phyloP scores from a whole-genome alignment of 2,113 vertebrate species.

The Syngnathoides biaculeatus region DNA sequence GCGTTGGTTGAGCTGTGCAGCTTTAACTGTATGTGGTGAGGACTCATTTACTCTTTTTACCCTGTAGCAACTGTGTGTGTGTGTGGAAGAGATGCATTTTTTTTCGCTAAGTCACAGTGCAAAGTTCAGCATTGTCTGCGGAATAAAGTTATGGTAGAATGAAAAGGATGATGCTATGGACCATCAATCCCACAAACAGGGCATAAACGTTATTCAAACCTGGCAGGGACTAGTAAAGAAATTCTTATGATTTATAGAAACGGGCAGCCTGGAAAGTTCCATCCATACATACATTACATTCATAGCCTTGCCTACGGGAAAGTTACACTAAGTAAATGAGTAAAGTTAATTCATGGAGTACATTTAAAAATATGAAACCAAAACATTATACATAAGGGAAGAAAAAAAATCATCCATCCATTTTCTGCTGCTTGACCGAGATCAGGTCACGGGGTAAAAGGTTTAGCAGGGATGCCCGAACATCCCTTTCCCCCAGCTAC shows the following conservation, averaged over 20 bases:
- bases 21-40: constrained; percentile 47
- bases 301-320: background rate
- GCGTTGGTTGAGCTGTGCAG: constrained; percentile 41
- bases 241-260: background rate
- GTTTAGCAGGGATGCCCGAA: too few species aligned
- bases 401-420: too few species aligned
- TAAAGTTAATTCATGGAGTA: background rate
- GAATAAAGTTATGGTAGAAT: constrained; percentile 20
- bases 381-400: background rate
- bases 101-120: constrained; percentile 9
- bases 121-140: constrained; percentile 16
- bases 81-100: constrained; percentile 5
- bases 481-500: too few species aligned
- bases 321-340: background rate
- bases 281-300: background rate
- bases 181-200: constrained; percentile 44
- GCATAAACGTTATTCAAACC: constrained; percentile 28
- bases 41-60: constrained; percentile 54
- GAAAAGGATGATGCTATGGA: constrained; percentile 13
- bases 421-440: too few species aligned
- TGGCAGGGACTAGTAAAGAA: background rate
- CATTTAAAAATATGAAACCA: background rate
- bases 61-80: constrained; percentile 12
- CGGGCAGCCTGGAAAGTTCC: background rate
- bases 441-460: too few species aligned